Evolutionary conservation across 2,888 invertebrate genomes (phyloP).

Genomic region (Margaritifera margaritifera): DNA sequence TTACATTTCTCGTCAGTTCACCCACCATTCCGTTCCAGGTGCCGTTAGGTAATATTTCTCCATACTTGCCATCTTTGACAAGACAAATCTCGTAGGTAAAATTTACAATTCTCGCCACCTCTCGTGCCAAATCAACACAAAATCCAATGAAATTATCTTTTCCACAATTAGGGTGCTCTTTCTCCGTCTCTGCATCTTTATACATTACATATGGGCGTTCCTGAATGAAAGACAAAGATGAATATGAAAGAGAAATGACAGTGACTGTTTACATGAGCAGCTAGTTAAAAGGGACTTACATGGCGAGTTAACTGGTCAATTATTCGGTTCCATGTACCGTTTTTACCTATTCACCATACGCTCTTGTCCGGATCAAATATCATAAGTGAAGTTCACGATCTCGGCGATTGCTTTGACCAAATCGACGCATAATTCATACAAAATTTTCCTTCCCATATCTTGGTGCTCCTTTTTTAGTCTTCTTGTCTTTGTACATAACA

Average conservation of each 20-base stretch:
- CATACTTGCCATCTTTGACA: conserved; percentile 63
- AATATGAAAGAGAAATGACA: neutral
- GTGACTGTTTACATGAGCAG: conserved; percentile 1
- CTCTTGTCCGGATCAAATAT: conserved; percentile 52
- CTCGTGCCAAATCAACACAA: conserved; percentile 73
- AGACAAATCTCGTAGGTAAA: conserved; percentile 71
- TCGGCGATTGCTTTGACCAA: conserved; percentile 67
- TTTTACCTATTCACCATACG: conserved; percentile 51
- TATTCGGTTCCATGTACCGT: conserved; percentile 69
- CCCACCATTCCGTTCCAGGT: conserved; percentile 72
- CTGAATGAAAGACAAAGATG: conserved; percentile 39
- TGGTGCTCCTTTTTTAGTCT: neutral
- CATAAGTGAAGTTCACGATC: conserved; percentile 70
- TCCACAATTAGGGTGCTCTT: conserved; percentile 74
- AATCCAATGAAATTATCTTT: conserved; percentile 82
- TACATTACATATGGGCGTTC: conserved; percentile 65
- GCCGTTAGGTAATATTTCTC: conserved; percentile 52
- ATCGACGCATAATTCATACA: conserved; percentile 73
- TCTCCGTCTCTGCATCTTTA: conserved; percentile 28
- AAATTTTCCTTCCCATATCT: conserved; percentile 83
- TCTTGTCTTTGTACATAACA: no score
- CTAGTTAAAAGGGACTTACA: conserved; percentile 36
- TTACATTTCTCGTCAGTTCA: conserved; percentile 67
- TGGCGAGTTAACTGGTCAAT: conserved; percentile 65
- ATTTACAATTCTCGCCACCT: conserved; percentile 67